phyloP scores from a whole-genome alignment of 1,140 invertebrate species.

The Dendrolimus punctatus region DNA sequence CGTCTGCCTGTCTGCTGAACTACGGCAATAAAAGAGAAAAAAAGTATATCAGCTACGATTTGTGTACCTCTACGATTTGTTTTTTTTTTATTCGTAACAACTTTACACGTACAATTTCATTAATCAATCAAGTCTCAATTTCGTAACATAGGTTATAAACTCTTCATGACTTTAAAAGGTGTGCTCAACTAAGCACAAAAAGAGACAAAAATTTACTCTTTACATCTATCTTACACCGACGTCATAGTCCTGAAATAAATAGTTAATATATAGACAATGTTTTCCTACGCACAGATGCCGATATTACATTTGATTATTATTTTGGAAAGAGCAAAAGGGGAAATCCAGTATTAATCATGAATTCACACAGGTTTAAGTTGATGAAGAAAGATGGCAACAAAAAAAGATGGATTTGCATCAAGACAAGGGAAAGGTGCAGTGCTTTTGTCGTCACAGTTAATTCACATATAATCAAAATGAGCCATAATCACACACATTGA shows the following conservation, averaged over 20 bases:
- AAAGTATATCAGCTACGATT: too few species aligned
- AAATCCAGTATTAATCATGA: conserved; percentile 23
- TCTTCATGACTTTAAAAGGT: too few species aligned
- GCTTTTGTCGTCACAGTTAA: conserved; percentile 25
- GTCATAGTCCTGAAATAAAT: too few species aligned
- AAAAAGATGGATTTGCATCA: conserved; percentile 30
- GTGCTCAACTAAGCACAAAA: not conserved
- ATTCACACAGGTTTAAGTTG: conserved; percentile 22
- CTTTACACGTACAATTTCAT: not conserved
- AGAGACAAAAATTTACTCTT: too few species aligned
- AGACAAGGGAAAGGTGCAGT: conserved; percentile 22
- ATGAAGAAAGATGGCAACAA: conserved; percentile 15
- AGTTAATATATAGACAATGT: not conserved
- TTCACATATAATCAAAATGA: conserved; percentile 19
- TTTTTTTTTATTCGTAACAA: not conserved
- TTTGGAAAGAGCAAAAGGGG: conserved; percentile 25
- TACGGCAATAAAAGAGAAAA: too few species aligned
- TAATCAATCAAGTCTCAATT: too few species aligned
- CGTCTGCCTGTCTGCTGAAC: too few species aligned
- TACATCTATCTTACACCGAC: too few species aligned
- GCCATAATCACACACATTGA: conserved; percentile 24
- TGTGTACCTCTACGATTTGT: not conserved
- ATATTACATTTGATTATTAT: conserved; percentile 17
- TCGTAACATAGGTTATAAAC: too few species aligned
- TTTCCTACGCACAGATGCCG: conserved; percentile 14